These are phyloP conservation scores for Coracias cyanogaster DNA, from an alignment of 2,797 vertebrate genomes.

Conservation along the genomic window DNA sequence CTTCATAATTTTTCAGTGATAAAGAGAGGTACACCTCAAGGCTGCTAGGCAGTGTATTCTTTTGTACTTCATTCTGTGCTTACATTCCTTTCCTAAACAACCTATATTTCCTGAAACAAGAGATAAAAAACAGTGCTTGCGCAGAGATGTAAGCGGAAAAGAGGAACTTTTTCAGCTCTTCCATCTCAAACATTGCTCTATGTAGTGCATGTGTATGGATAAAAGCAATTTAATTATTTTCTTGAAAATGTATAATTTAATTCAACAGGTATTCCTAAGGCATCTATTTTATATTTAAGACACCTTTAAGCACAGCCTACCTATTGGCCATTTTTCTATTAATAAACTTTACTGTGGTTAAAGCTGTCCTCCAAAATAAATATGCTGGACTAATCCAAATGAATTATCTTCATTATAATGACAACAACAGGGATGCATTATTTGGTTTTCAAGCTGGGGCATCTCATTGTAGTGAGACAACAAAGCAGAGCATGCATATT, in stretches of 20 bases:
- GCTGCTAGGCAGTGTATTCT: rapidly evolving
- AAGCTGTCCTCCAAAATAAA: conserved; percentile 11
- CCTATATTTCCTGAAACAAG: background rate
- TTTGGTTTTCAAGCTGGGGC: background rate
- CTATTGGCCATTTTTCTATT: background rate
- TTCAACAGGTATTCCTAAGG: background rate
- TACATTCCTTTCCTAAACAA: background rate
- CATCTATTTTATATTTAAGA: background rate
- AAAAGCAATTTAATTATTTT: background rate
- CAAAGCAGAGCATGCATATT: background rate
- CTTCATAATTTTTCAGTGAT: background rate
- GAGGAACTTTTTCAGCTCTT: background rate
- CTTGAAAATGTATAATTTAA: background rate
- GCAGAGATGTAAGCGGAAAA: background rate
- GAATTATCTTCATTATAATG: background rate
- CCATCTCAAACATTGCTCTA: background rate
- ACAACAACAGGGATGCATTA: background rate
- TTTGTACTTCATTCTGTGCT: background rate
- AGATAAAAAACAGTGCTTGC: background rate
- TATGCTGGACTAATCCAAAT: background rate
- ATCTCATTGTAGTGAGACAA: background rate
- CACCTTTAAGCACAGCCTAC: background rate
- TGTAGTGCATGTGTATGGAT: rapidly evolving
- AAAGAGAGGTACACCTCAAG: background rate
- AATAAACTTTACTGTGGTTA: background rate